Evolutionary conservation across 2,797 vertebrate genomes (phyloP).

Genomic region (Lutjanus campechanus): DNA sequence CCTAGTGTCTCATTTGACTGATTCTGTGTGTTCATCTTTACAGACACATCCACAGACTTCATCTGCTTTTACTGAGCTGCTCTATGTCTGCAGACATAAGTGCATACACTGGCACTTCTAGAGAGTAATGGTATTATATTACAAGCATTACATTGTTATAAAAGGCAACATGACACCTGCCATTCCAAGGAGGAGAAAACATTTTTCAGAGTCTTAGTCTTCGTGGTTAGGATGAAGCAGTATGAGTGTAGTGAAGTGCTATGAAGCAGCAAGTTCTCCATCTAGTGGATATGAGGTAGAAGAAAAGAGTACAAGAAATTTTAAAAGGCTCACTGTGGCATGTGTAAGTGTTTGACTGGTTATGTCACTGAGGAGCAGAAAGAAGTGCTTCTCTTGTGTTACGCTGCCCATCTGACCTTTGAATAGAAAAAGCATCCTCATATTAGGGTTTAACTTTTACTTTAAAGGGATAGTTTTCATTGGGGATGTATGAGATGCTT

Average conservation of each 20-base stretch:
- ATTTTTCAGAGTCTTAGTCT: not conserved
- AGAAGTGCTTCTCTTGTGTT: not conserved
- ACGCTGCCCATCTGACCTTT: not conserved
- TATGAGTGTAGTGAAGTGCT: not conserved
- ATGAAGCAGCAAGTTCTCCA: constrained; percentile 69
- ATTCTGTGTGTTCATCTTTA: not conserved
- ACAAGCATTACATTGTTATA: not conserved
- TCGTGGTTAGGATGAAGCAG: not conserved
- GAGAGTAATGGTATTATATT: not conserved
- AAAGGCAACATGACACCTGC: constrained; percentile 16
- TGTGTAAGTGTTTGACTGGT: constrained; percentile 9
- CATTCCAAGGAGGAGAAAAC: not conserved
- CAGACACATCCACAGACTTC: not conserved
- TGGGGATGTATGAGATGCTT: too few relatives aligned
- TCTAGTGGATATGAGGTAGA: constrained; percentile 71
- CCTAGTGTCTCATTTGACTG: constrained; percentile 21
- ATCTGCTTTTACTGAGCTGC: not conserved
- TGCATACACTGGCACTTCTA: not conserved
- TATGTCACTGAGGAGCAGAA: not conserved
- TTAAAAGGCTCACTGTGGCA: not conserved
- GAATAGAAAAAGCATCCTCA: not conserved
- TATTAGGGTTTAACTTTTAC: not conserved
- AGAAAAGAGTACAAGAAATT: not conserved
- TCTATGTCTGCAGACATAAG: not conserved
- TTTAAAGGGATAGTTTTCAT: not conserved